Percentiles rank a stretch among this genome's conserved stretches.
Conservation (phyloP, 1,140 invertebrate species). For the Apis mellifera region Amel_HAv3.1 CM009935.2:2955001-2955500, state of each 20-base stretch:
- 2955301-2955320: slow-evolving; percentile 77
- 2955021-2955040: no score
- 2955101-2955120: no score
- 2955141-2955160: no score
- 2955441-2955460: slow-evolving; percentile 98
- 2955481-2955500: slow-evolving; percentile 95
- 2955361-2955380: slow-evolving; percentile 97
- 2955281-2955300: slow-evolving; percentile 54
- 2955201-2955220: no score
- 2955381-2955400: slow-evolving; percentile 95
- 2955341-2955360: slow-evolving; percentile 94
- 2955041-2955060: background rate
- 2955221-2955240: no score
- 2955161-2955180: no score
- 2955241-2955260: background rate
- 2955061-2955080: background rate
- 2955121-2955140: no score
- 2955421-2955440: slow-evolving; percentile 90
- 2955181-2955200: no score
- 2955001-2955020: background rate
- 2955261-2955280: background rate
- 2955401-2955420: slow-evolving; percentile 92
- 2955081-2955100: no score
- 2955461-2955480: slow-evolving; percentile 97
- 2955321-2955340: slow-evolving; percentile 84